Evolutionary conservation across 2,113 vertebrate genomes (phyloP).

Genomic region (Campylomormyrus numenius): DNA sequence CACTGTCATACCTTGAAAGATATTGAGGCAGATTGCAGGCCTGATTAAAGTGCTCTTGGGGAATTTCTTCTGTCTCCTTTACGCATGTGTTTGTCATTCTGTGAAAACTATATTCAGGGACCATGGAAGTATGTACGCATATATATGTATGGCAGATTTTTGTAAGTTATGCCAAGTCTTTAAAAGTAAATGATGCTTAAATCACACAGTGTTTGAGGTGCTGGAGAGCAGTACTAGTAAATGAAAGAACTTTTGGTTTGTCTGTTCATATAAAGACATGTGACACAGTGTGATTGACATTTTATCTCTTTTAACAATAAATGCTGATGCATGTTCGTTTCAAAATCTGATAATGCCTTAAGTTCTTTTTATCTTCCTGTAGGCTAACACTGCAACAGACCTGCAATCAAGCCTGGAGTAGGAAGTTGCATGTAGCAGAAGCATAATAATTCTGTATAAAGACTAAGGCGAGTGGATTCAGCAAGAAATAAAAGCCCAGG

Average conservation of each 20-base stretch:
- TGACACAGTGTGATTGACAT: not conserved
- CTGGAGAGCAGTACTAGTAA: not conserved
- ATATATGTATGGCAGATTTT: not conserved
- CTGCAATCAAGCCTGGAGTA: not conserved
- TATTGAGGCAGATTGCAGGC: not conserved
- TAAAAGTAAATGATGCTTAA: not conserved
- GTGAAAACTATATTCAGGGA: not conserved
- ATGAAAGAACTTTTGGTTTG: not conserved
- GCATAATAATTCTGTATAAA: not conserved
- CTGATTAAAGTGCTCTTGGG: not conserved
- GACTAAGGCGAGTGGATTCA: not conserved
- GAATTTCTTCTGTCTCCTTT: not conserved
- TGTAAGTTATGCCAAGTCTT: not conserved
- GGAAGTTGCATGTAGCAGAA: not conserved
- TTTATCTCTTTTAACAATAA: slow-evolving; percentile 16
- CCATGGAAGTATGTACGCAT: not conserved
- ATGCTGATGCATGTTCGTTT: slow-evolving; percentile 10
- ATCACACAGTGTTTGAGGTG: not conserved
- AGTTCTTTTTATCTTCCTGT: not conserved
- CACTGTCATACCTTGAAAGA: not conserved
- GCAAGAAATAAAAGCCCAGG: not conserved
- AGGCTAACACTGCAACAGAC: not conserved
- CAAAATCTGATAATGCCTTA: slow-evolving; percentile 9
- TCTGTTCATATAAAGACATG: not conserved
- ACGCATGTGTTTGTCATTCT: not conserved